Conservation (phyloP, 2,797 vertebrate genomes). For the Silurus lanzhouensis region DNA sequence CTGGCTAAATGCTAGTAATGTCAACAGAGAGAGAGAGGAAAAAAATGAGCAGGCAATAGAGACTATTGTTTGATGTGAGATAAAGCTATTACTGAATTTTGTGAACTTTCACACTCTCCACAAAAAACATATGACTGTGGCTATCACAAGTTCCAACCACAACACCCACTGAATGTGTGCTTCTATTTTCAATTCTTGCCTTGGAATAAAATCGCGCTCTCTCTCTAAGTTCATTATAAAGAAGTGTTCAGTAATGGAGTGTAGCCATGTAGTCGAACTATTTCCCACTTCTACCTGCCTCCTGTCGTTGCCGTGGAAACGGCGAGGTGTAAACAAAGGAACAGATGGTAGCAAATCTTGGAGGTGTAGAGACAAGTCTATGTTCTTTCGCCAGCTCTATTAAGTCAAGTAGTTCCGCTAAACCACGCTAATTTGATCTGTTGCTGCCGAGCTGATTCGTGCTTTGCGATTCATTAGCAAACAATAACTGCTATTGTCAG, state of each 20-base stretch:
- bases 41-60: neutral
- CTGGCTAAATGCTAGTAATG: conserved; percentile 15
- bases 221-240: conserved; percentile 42
- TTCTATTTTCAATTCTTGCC: conserved; percentile 35
- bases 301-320: conserved; percentile 70
- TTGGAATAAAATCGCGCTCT: conserved; percentile 26
- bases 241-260: conserved; percentile 51
- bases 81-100: conserved; percentile 30
- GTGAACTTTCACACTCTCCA: conserved; percentile 23
- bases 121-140: conserved; percentile 42
- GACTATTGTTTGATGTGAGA: conserved; percentile 36
- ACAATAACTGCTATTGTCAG: conserved; percentile 35
- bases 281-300: conserved; percentile 64
- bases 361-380: conserved; percentile 63
- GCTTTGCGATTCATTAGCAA: conserved; percentile 33
- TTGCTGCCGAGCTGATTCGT: conserved; percentile 34
- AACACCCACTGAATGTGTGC: conserved; percentile 34
- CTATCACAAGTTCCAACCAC: conserved; percentile 35
- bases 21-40: neutral
- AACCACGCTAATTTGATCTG: conserved; percentile 55
- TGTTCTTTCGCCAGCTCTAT: conserved; percentile 56
- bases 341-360: conserved; percentile 72
- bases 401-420: conserved; percentile 57
- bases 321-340: conserved; percentile 71
- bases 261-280: conserved; percentile 42